A percentile compares a stretch with the other conserved stretches of the same genome.
Evolutionary conservation across 1,140 invertebrate genomes (phyloP).

Genomic region (Ceratosolen fusciceps): DNA sequence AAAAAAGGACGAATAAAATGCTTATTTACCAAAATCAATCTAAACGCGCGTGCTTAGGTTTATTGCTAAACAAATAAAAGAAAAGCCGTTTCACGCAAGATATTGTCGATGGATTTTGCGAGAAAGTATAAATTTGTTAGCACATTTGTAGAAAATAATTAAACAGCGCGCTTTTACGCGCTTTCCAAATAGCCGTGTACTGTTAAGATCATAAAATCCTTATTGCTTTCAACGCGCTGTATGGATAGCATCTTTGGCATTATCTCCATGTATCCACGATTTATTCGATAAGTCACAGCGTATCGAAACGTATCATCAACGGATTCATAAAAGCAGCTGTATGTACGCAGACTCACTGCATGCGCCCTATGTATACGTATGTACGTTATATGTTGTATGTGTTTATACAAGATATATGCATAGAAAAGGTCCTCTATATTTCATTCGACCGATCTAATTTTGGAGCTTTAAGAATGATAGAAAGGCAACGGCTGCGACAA

Average conservation of each 20-base stretch:
- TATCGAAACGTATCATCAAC: slow-evolving; percentile 21
- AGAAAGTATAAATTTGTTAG: too few relatives aligned
- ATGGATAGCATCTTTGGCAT: background rate
- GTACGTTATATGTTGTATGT: too few relatives aligned
- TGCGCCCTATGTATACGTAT: too few relatives aligned
- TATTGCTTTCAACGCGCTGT: background rate
- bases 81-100: too few relatives aligned
- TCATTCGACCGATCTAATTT: slow-evolving; percentile 42
- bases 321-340: slow-evolving; percentile 39
- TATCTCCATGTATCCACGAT: background rate
- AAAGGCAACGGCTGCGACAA: slow-evolving; percentile 36
- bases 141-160: background rate
- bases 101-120: too few relatives aligned
- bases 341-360: background rate
- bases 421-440: slow-evolving; percentile 24
- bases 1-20: too few relatives aligned
- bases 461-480: background rate
- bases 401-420: background rate
- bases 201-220: background rate
- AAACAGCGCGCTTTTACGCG: background rate
- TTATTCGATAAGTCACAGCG: slow-evolving; percentile 9
- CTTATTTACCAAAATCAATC: too few relatives aligned
- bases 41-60: too few relatives aligned
- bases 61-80: too few relatives aligned
- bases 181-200: background rate